These are phyloP conservation scores for Tyto alba DNA, from an alignment of 2,113 vertebrate genomes.

Conservation along the genomic window DNA sequence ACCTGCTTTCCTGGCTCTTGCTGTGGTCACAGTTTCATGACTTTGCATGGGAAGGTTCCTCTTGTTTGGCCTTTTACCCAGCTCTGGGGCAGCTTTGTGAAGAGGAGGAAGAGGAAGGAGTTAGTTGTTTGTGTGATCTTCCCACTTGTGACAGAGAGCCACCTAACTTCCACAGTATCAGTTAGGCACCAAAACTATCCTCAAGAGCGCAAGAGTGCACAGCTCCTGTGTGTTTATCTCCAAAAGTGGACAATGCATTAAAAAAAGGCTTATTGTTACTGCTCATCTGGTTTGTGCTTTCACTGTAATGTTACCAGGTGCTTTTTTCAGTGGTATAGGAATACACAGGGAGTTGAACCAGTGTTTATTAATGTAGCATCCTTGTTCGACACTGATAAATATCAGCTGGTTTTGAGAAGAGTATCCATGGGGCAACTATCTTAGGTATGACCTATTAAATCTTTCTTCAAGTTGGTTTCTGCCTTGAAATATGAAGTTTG, in stretches of 20 bases:
- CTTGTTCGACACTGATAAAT: not conserved
- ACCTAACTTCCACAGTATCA: not conserved
- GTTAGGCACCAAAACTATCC: not conserved
- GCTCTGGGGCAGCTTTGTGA: not conserved
- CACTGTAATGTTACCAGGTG: not conserved
- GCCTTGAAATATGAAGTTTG: not conserved
- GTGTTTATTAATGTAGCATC: not conserved
- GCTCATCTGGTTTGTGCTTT: not conserved
- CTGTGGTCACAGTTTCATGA: not conserved
- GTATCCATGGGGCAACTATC: not conserved
- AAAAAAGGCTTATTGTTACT: not conserved
- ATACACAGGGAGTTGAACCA: not conserved
- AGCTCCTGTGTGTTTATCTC: not conserved
- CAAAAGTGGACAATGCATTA: not conserved
- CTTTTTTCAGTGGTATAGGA: not conserved
- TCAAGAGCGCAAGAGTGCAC: not conserved
- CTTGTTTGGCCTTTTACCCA: not conserved
- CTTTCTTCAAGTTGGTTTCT: not conserved
- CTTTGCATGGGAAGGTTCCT: not conserved
- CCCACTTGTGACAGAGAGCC: not conserved
- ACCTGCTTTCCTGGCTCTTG: not conserved
- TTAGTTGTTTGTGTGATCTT: not conserved
- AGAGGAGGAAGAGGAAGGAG: not conserved
- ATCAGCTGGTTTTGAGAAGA: not conserved
- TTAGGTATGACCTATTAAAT: not conserved